These are phyloP conservation scores for Andrena chrysosceles DNA, from an alignment of 2,888 invertebrate genomes.

Conservation along the genomic window DNA sequence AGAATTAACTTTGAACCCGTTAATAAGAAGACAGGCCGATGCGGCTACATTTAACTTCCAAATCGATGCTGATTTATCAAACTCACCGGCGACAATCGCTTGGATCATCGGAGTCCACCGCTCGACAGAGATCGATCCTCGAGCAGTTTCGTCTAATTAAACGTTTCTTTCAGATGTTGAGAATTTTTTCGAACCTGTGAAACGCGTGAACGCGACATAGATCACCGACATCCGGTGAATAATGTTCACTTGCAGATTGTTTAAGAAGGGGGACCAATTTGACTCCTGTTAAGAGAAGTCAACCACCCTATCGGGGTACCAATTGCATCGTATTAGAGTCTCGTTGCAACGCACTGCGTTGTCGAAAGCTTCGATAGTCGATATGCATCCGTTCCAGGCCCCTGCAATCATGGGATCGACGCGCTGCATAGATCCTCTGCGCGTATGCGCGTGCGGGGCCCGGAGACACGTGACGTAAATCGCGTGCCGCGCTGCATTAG, in stretches of 20 bases:
- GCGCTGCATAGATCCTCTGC: slow-evolving; percentile 12
- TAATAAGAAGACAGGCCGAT: too few relatives aligned
- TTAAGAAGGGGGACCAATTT: slow-evolving; percentile 32
- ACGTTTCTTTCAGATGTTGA: too few relatives aligned
- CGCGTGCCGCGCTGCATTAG: slow-evolving; percentile 12
- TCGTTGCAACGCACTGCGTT: neutral
- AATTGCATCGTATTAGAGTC: slow-evolving; percentile 32
- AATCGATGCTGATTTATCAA: too few relatives aligned
- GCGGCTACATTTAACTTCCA: too few relatives aligned
- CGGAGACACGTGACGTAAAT: slow-evolving; percentile 32
- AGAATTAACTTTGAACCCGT: too few relatives aligned
- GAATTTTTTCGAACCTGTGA: neutral
- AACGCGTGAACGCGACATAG: too few relatives aligned
- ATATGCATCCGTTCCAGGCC: neutral
- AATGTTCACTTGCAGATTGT: neutral
- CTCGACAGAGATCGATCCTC: too few relatives aligned
- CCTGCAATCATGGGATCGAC: slow-evolving; percentile 12
- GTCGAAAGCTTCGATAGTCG: neutral
- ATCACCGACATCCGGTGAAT: neutral
- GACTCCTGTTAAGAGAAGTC: slow-evolving; percentile 43
- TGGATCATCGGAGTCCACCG: too few relatives aligned
- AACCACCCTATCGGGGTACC: slow-evolving; percentile 19
- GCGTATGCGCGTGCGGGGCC: slow-evolving; percentile 4
- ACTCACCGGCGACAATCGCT: too few relatives aligned
- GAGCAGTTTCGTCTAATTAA: too few relatives aligned